phyloP scores from a whole-genome alignment of 1,140 invertebrate species.

The Maniola jurtina region DNA sequence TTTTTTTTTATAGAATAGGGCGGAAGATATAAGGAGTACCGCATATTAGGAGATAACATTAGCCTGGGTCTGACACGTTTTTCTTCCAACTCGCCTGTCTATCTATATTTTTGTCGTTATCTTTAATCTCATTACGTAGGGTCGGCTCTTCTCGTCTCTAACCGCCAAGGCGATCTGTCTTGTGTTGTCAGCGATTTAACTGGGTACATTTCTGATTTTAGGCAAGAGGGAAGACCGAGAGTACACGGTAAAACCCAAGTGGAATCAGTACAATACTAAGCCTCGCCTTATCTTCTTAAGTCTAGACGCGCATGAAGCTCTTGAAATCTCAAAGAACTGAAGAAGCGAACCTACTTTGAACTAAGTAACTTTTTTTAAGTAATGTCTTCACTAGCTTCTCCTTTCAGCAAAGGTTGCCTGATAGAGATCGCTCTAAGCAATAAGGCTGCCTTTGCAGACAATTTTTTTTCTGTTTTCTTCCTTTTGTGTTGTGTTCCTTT shows the following conservation, averaged over 20 bases:
- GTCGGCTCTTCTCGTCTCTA: neutral
- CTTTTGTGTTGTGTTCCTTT: too few species aligned
- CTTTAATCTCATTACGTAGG: constrained; percentile 4
- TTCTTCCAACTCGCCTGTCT: constrained; percentile 1
- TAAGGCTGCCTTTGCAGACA: too few species aligned
- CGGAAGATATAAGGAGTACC: neutral
- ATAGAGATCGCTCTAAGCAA: too few species aligned
- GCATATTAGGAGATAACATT: neutral
- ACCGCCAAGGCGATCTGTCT: neutral
- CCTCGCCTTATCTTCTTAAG: too few species aligned
- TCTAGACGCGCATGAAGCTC: too few species aligned
- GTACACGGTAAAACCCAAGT: neutral
- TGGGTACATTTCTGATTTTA: neutral
- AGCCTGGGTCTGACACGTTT: neutral
- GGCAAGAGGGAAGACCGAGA: neutral
- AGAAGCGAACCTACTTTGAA: too few species aligned
- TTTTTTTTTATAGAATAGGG: constrained; percentile 3
- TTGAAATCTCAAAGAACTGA: too few species aligned
- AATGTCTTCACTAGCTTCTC: too few species aligned
- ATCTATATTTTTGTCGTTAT: constrained; percentile 1
- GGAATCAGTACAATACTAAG: too few species aligned
- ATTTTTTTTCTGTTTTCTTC: too few species aligned
- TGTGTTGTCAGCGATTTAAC: neutral
- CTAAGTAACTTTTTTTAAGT: too few species aligned
- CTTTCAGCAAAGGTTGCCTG: too few species aligned